Evolutionary conservation across 2,113 vertebrate species (phyloP).

Genomic region (Pseudopipra pipra): DNA sequence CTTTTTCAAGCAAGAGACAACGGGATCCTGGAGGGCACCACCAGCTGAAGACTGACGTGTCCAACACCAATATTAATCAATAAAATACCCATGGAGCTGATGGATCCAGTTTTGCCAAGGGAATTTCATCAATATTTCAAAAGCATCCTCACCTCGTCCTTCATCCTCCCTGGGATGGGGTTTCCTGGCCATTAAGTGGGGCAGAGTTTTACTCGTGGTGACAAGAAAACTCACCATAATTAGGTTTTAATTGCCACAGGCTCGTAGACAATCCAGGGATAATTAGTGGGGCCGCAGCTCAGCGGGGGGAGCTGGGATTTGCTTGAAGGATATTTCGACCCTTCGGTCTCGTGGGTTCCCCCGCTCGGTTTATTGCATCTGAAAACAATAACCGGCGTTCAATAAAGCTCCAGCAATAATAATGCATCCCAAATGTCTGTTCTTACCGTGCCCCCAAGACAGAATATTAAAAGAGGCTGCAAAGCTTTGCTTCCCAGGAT

Average conservation of each 20-base stretch:
- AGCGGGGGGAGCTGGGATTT: neutral
- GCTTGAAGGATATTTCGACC: neutral
- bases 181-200: neutral
- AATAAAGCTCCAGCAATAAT: neutral
- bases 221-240: neutral
- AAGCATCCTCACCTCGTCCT: neutral
- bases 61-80: neutral
- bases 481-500: neutral
- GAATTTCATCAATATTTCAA: neutral
- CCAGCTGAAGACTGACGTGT: fast-evolving
- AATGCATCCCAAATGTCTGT: neutral
- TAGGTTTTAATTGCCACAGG: neutral
- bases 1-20: neutral
- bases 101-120: neutral
- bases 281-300: neutral
- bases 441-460: neutral
- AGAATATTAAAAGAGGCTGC: neutral
- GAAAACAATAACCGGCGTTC: neutral
- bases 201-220: neutral
- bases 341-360: neutral
- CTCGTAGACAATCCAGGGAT: neutral
- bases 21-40: neutral
- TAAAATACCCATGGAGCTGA: neutral
- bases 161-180: neutral
- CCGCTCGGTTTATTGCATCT: neutral